Evolutionary conservation across 2,113 vertebrate species (phyloP).

Genomic region (Sprattus sprattus): DNA sequence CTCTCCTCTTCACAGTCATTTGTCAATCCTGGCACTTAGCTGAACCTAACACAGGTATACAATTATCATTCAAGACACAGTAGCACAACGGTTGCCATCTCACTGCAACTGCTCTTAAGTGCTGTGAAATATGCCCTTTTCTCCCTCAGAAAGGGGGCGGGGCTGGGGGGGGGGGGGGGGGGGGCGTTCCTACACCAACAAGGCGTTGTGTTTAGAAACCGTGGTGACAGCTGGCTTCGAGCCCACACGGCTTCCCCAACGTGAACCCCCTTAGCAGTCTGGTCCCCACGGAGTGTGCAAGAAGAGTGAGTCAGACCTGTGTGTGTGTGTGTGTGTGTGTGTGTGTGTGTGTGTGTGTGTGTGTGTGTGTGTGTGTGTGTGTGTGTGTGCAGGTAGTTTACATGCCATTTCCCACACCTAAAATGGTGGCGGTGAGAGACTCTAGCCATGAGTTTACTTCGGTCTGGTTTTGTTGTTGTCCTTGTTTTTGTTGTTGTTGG

Average conservation of each 20-base stretch:
- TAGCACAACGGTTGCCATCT: background rate
- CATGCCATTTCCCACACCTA: background rate
- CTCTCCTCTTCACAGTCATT: background rate
- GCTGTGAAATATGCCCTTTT: background rate
- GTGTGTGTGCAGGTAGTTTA: conserved; percentile 3
- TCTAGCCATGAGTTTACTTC: background rate
- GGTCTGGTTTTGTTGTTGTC: background rate
- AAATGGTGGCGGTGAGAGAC: background rate
- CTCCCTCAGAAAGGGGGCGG: too few species aligned
- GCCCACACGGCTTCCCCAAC: background rate
- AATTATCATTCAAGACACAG: background rate
- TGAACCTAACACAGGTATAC: background rate
- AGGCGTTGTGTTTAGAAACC: background rate
- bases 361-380: background rate
- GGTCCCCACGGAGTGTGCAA: background rate
- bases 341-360: background rate
- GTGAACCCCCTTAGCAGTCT: background rate
- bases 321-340: background rate
- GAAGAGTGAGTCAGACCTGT: background rate
- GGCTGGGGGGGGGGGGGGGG: background rate
- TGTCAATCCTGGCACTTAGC: background rate
- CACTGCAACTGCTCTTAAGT: background rate
- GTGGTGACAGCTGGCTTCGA: background rate
- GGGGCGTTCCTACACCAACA: background rate
- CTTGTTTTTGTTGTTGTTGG: background rate